phyloP scores from a whole-genome alignment of 1,140 invertebrate genomes.

The Anastrepha obliqua region DNA sequence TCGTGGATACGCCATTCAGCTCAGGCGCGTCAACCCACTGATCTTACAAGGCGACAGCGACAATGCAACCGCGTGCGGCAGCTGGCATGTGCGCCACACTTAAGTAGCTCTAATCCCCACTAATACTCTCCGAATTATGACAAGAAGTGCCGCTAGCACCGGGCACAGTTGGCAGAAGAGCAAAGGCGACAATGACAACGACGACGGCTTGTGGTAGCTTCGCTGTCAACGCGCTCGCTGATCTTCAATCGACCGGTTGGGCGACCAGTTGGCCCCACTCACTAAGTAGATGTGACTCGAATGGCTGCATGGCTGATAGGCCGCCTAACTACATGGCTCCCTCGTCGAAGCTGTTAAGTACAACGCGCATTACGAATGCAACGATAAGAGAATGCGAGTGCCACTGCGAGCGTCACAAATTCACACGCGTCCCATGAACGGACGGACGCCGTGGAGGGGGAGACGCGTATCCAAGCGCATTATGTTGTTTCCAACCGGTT shows the following conservation, averaged over 20 bases:
- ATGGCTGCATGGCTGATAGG: not conserved
- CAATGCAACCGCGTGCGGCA: conserved; percentile 18
- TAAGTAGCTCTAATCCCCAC: conserved; percentile 41
- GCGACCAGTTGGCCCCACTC: conserved; percentile 9
- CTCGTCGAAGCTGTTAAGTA: not conserved
- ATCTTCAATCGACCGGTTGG: conserved; percentile 34
- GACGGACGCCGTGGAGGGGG: too few relatives aligned
- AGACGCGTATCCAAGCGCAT: not conserved
- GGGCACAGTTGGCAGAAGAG: not conserved
- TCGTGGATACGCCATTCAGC: not conserved
- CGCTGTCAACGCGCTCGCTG: not conserved
- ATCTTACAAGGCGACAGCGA: conserved; percentile 2
- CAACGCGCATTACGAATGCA: not conserved
- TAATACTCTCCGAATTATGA: conserved; percentile 16
- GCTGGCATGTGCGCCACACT: not conserved
- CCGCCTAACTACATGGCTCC: not conserved
- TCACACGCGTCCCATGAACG: conserved; percentile 8
- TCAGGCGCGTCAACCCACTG: not conserved
- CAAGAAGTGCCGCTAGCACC: conserved; percentile 36
- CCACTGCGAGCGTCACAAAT: not conserved
- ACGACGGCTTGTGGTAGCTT: not conserved
- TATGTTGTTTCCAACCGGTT: not conserved
- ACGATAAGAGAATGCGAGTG: not conserved
- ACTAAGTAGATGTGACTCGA: not conserved
- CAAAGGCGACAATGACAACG: not conserved